Evolutionary conservation across 1,140 invertebrate species (phyloP).

Genomic region (Eurosta solidaginis): DNA sequence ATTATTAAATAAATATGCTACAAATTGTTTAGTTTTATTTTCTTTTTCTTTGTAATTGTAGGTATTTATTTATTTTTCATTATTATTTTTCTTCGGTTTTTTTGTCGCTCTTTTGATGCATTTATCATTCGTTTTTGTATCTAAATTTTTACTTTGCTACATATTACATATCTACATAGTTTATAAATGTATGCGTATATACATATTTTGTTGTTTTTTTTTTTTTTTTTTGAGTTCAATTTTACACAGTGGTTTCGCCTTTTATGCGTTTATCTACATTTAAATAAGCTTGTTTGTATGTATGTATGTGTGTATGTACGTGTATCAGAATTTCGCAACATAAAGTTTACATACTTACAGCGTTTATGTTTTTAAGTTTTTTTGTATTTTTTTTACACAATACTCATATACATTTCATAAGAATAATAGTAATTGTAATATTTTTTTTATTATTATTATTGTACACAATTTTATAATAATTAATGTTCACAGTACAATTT

Average conservation of each 20-base stretch:
- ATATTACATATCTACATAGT: not conserved
- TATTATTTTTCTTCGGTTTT: not conserved
- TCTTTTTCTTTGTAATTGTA: conserved; percentile 29
- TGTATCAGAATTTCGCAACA: conserved; percentile 3
- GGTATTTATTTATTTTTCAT: conserved; percentile 37
- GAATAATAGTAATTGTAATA: not conserved
- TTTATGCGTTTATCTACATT: not conserved
- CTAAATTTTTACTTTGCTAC: not conserved
- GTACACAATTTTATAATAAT: not conserved
- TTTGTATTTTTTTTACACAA: not conserved
- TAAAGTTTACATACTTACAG: not conserved
- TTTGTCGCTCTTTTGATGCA: not conserved
- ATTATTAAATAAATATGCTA: conserved; percentile 45
- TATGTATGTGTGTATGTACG: not conserved
- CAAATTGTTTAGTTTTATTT: conserved; percentile 44
- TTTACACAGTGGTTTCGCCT: not conserved
- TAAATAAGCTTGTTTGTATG: not conserved
- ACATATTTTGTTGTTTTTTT: not conserved
- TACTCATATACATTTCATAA: not conserved
- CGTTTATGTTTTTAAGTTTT: not conserved
- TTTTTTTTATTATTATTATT: not conserved
- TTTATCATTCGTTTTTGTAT: not conserved
- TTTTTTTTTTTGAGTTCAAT: too few species aligned
- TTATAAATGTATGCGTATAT: not conserved
- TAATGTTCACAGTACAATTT: not conserved